Conservation (phyloP, 2,113 vertebrate species). For the Leucopsar rothschildi region DNA sequence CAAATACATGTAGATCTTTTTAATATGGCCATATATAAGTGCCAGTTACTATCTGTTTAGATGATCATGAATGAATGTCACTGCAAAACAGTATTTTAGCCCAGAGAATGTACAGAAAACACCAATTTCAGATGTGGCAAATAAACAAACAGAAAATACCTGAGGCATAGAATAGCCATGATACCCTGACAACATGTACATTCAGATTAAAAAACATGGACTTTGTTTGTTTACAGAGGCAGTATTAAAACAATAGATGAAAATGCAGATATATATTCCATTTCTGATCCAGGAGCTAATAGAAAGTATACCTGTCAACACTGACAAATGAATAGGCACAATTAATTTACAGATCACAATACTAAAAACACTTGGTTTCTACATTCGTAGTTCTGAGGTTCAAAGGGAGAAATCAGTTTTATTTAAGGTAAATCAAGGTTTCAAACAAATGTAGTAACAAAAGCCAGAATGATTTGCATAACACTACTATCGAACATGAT, state of each 20-base stretch:
- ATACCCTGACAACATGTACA: background rate
- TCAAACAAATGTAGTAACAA: background rate
- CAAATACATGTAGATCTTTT: slow-evolving; percentile 65
- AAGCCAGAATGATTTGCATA: background rate
- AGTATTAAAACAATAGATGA: slow-evolving; percentile 24
- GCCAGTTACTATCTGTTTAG: slow-evolving; percentile 63
- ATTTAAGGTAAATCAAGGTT: background rate
- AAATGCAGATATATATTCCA: slow-evolving; percentile 13
- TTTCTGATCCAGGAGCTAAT: slow-evolving; percentile 58
- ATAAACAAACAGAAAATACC: background rate
- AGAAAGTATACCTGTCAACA: slow-evolving; percentile 52
- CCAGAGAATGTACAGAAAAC: background rate
- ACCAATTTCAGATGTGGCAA: background rate
- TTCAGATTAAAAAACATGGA: background rate
- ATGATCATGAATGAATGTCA: slow-evolving; percentile 43
- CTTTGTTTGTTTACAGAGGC: slow-evolving; percentile 26
- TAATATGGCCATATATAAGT: slow-evolving; percentile 62
- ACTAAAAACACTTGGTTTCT: slow-evolving; percentile 9
- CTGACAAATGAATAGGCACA: slow-evolving; percentile 62
- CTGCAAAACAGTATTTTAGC: slow-evolving; percentile 40
- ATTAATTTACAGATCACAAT: slow-evolving; percentile 40
- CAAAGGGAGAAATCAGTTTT: background rate
- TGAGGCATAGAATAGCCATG: background rate
- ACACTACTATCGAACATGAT: background rate
- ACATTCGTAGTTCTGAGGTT: background rate